Conservation (phyloP, 2,797 vertebrate species). For the Phalloptychus januarius region DNA sequence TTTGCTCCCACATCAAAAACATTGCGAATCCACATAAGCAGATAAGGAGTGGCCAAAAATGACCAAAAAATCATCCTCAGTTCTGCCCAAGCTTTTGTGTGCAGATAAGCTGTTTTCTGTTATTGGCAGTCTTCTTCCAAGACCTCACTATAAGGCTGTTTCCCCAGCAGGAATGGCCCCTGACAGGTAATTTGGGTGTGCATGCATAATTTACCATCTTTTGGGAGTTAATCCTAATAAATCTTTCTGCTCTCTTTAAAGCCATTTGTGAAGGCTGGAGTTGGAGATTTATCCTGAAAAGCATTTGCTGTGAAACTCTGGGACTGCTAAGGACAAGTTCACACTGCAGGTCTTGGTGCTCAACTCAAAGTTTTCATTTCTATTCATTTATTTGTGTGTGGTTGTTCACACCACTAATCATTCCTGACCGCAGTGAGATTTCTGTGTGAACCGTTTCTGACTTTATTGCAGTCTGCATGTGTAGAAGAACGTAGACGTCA, state of each 20-base stretch:
- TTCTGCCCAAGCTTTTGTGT: constrained; percentile 24
- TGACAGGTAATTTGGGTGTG: constrained; percentile 79
- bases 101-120: constrained; percentile 32
- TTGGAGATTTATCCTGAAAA: constrained; percentile 61
- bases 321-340: constrained; percentile 14
- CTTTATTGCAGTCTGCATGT: too few relatives aligned
- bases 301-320: constrained; percentile 53
- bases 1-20: constrained; percentile 1
- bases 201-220: constrained; percentile 83
- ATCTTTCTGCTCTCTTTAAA: constrained; percentile 73
- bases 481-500: too few relatives aligned
- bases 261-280: constrained; percentile 67
- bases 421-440: too few relatives aligned
- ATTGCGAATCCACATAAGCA: not conserved
- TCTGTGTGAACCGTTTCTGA: too few relatives aligned
- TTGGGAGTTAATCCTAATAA: constrained; percentile 84
- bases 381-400: too few relatives aligned
- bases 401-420: too few relatives aligned
- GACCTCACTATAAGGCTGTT: constrained; percentile 45
- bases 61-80: constrained; percentile 2
- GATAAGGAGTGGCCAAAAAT: not conserved
- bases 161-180: constrained; percentile 63
- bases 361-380: too few relatives aligned
- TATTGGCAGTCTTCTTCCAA: constrained; percentile 52
- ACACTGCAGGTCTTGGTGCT: too few relatives aligned